A percentile compares a stretch with the other conserved stretches of the same genome.
Conservation (phyloP, 2,888 invertebrate genomes). For the Micropterix aruncella region DNA sequence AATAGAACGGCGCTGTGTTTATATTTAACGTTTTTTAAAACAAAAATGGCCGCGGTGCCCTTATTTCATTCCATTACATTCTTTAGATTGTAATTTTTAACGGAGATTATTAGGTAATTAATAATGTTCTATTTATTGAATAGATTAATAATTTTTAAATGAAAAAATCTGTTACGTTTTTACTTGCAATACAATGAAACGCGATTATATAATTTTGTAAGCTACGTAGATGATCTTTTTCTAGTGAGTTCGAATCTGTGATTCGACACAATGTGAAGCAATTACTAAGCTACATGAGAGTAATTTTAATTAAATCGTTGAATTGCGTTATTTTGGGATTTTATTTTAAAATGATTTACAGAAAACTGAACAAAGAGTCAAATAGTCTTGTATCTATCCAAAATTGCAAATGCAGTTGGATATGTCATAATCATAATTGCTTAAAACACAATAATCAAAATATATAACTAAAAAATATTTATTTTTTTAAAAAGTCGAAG, state of each 20-base stretch:
- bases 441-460: no score
- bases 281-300: neutral
- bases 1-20: neutral
- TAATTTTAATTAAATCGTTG: neutral
- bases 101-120: neutral
- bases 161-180: neutral
- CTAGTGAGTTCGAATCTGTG: neutral
- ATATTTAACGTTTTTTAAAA: no score
- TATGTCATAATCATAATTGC: no score
- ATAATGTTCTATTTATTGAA: neutral
- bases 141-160: no score
- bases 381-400: no score
- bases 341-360: no score
- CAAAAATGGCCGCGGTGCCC: constrained; percentile 2
- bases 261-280: neutral
- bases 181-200: neutral
- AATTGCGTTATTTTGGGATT: neutral
- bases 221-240: neutral
- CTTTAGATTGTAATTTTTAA: constrained; percentile 2
- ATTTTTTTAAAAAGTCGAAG: no score
- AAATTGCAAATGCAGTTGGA: no score
- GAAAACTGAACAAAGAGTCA: no score
- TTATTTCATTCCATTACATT: constrained; percentile 9
- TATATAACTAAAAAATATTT: no score
- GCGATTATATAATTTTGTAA: neutral